Evolutionary conservation across 2,113 vertebrate genomes (phyloP).

Genomic region (Scartelaos histophorus): DNA sequence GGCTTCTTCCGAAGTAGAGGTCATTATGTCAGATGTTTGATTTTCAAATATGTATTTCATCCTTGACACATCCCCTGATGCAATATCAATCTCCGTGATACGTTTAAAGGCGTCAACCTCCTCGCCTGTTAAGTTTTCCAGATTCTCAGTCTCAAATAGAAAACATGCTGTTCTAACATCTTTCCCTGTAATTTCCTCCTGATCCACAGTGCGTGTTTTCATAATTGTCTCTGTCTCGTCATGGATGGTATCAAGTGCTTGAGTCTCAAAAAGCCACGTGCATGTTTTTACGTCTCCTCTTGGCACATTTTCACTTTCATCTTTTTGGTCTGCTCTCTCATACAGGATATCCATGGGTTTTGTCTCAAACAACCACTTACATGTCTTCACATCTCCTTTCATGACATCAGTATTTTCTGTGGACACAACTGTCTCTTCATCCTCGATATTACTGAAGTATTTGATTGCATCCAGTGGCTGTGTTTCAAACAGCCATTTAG

Average conservation of each 20-base stretch:
- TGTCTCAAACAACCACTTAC: slow-evolving; percentile 92
- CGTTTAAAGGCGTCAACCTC: slow-evolving; percentile 76
- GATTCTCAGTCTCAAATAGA: slow-evolving; percentile 88
- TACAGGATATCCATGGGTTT: slow-evolving; percentile 88
- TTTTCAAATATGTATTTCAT: slow-evolving; percentile 90
- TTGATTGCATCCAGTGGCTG: slow-evolving; percentile 90
- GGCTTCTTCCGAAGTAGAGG: slow-evolving; percentile 81
- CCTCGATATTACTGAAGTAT: slow-evolving; percentile 83
- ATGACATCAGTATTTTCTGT: slow-evolving; percentile 72
- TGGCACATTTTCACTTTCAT: slow-evolving; percentile 72
- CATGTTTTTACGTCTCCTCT: slow-evolving; percentile 89
- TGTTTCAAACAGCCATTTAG: slow-evolving; percentile 94
- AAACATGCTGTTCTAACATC: slow-evolving; percentile 84
- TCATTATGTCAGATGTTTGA: slow-evolving; percentile 83
- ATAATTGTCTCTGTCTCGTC: slow-evolving; percentile 76
- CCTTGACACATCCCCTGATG: slow-evolving; percentile 85
- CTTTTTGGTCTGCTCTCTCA: slow-evolving; percentile 77
- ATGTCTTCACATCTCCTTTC: slow-evolving; percentile 89
- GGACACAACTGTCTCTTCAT: slow-evolving; percentile 71
- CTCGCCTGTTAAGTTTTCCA: slow-evolving; percentile 81
- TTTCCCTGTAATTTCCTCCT: slow-evolving; percentile 85
- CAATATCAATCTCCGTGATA: slow-evolving; percentile 83
- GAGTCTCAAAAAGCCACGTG: slow-evolving; percentile 91
- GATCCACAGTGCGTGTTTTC: slow-evolving; percentile 78
- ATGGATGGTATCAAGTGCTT: slow-evolving; percentile 83